Conservation (phyloP, 2,113 vertebrate genomes). For the Cynopterus brachyotis region DNA sequence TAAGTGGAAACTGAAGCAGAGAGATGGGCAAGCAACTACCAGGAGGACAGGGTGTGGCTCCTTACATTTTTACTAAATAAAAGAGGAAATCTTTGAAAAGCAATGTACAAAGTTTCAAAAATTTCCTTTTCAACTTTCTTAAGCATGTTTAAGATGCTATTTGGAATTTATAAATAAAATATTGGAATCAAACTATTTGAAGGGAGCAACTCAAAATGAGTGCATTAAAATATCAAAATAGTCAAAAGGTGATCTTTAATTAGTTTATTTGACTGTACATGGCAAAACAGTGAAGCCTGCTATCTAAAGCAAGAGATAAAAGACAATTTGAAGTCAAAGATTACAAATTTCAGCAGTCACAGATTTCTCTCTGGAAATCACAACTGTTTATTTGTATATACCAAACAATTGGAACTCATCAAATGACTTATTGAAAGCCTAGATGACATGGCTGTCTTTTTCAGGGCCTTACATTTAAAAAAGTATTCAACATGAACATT, state of each 20-base stretch:
- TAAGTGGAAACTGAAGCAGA: conserved; percentile 2
- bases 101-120: neutral
- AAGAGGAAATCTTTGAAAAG: neutral
- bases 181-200: conserved; percentile 64
- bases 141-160: conserved; percentile 54
- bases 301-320: conserved; percentile 74
- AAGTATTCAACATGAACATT: neutral
- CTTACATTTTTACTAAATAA: conserved; percentile 34
- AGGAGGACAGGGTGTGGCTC: neutral
- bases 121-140: conserved; percentile 39
- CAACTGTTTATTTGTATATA: conserved; percentile 64
- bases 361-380: conserved; percentile 49
- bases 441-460: conserved; percentile 16
- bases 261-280: conserved; percentile 70
- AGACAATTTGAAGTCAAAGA: conserved; percentile 58
- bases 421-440: conserved; percentile 58
- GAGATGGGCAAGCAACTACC: neutral
- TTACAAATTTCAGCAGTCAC: conserved; percentile 54
- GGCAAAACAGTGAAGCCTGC: conserved; percentile 57
- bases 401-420: conserved; percentile 58
- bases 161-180: conserved; percentile 67
- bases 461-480: conserved; percentile 8
- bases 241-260: conserved; percentile 66
- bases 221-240: conserved; percentile 38
- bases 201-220: conserved; percentile 65